Conservation (phyloP, 2,113 vertebrate species). For the Climacteris rufus region DNA sequence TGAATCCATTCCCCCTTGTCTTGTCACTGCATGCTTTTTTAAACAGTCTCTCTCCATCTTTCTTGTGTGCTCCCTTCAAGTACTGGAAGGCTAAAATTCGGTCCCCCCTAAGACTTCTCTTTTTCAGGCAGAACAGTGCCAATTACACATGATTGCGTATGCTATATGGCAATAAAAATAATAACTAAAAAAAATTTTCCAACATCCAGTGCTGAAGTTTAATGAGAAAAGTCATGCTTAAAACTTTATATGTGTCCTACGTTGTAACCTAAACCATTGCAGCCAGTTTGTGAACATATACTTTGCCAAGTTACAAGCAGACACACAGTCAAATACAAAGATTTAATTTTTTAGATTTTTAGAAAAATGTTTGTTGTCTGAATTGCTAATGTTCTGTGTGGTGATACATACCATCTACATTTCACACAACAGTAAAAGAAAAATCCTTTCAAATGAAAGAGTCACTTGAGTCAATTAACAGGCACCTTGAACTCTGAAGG, state of each 20-base stretch:
- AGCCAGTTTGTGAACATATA: not conserved
- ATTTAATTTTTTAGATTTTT: not conserved
- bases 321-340: not conserved
- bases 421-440: not conserved
- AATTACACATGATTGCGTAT: not conserved
- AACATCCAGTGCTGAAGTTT: not conserved
- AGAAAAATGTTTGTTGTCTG: not conserved
- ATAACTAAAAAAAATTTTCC: not conserved
- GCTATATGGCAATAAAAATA: not conserved
- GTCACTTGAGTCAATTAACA: not conserved
- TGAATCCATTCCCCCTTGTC: not conserved
- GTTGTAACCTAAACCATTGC: not conserved
- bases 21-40: not conserved
- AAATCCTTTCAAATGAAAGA: not conserved
- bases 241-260: not conserved
- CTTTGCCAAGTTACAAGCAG: not conserved
- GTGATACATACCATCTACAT: not conserved
- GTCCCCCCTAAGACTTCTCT: not conserved
- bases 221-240: not conserved
- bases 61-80: not conserved
- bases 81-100: not conserved
- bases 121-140: not conserved
- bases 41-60: not conserved
- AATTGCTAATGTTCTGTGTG: not conserved
- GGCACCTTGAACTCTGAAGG: not conserved